Evolutionary conservation across 2,888 invertebrate genomes (phyloP), one percentile per base, ranked within the genome.

Genomic region (Chironomus riparius): DNA sequence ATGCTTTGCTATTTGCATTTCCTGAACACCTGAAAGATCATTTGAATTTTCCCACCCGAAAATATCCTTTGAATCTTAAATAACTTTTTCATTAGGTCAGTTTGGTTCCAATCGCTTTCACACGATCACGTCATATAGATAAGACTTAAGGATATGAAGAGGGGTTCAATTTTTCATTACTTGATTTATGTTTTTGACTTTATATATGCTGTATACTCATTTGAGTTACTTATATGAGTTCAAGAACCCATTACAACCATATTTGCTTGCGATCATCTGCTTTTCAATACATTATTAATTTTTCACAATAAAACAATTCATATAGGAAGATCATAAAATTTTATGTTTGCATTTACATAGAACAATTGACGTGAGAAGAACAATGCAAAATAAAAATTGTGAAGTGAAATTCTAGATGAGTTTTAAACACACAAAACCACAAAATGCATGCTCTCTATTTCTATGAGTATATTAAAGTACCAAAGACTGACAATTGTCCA

Each of bases 91-190:
- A 56, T 72, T 72, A 21, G 72, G 71, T 71, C 71, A 71, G 50
- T 65, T 65, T 21, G 24, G 65, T 72, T 72, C 62, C 72, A 21
- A 72, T 72, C 62, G 62, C n/a, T 38, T 72, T 72, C 62, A 72
- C 61, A 72, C 72, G 72, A 72, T 72, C 65, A 22, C 65, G 13
- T 24, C 7, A 38, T 38, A 38, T 1, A 38, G 38, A 38, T 38
- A 38, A 38, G 38, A 10, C 38, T 38, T 65, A 24, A 65, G 18
- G 65, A 65, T 65, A 65, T 21, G 3, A 62, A 1, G 62, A 56
- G 56, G 56, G 56, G 56, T 56, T 56, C 18, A 56, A 56, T n/a
- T 15, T 56, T 56, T 56, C 15, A 12, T 24, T 65, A 56, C 24
- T 22, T 65, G 65, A 65, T 65, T 65, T 65, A 65, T 65, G 65